Evolutionary conservation across 2,888 invertebrate species (phyloP), one percentile per base, ranked within the genome.

Genomic region (Lasioglossum lativentre): DNA sequence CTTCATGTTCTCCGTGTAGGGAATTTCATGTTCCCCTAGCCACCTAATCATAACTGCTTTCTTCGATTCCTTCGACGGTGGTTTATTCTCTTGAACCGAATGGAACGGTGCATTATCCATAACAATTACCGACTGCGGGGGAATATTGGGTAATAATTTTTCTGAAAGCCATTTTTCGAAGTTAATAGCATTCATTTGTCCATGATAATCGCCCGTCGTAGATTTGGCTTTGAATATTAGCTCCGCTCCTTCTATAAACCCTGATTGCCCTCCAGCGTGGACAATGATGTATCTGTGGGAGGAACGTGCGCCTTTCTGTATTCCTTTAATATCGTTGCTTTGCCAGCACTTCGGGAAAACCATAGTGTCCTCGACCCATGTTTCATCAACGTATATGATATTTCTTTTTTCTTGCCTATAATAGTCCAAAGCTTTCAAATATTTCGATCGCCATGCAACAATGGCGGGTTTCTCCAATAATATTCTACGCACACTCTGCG

Each of bases 361-460:
- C 12, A 12, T 56, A n/a, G n/a, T 56, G 4, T 56, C 4, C 3
- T 56, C n/a, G 4, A 56, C n/a, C n/a, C 56, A 56, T 12, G 56
- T n/a, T n/a, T 56, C 56, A 56, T 56, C 56, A 12, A 56, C 23
- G 4, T 56, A 56, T 56, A 56, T 12, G 12, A 56, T 56, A 56
- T 56, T 56, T n/a, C 56, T 56, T 56, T n/a, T 56, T 56, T 56
- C 56, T 56, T 56, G 56, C 12, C 56, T 56, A 4, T 56, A 56
- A n/a, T 12, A n/a, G n/a, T 56, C n/a, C 12, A 56, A 56, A 12
- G n/a, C 56, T 56, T 56, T 56, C 4, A 56, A 56, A 12, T 56
- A 56, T 56, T n/a, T 56, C 56, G n/a, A n/a, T 56, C 56, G 56
- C 56, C n/a, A 56, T n/a, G 56, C 56, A n/a, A n/a, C 56, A 56